phyloP scores from a whole-genome alignment of 2,113 vertebrate species.

The Sylvietta virens region DNA sequence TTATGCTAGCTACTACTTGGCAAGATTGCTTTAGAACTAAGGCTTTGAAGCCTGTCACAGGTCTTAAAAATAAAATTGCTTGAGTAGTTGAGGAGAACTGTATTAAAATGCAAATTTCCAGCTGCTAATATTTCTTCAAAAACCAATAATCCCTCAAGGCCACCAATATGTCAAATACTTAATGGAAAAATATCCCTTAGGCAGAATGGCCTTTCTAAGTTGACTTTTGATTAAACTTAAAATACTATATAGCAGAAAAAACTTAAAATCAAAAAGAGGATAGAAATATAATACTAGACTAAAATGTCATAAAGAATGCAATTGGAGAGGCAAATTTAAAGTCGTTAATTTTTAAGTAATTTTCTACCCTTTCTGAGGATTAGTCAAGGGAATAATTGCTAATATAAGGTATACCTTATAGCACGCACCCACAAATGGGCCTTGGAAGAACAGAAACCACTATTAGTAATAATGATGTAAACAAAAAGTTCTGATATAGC shows the following conservation, averaged over 20 bases:
- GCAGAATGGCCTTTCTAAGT: constrained; percentile 91
- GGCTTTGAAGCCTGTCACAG: constrained; percentile 88
- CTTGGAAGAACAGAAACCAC: background rate
- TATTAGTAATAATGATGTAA: background rate
- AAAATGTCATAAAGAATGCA: constrained; percentile 71
- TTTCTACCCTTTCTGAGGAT: constrained; percentile 57
- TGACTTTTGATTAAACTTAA: constrained; percentile 96
- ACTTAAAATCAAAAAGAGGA: constrained; percentile 72
- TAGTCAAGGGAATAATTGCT: constrained; percentile 53
- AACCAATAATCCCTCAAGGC: constrained; percentile 99
- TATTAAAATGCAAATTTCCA: constrained; percentile 99
- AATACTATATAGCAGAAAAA: constrained; percentile 85
- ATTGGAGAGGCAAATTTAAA: constrained; percentile 33
- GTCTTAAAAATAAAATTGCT: constrained; percentile 94
- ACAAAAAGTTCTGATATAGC: background rate
- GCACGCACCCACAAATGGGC: background rate
- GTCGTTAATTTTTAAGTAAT: constrained; percentile 63
- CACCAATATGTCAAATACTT: constrained; percentile 99
- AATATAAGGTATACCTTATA: constrained; percentile 9
- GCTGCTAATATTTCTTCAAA: constrained; percentile 99
- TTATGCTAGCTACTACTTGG: constrained; percentile 78
- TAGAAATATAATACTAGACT: constrained; percentile 71
- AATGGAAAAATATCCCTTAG: constrained; percentile 99
- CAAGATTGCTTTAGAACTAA: constrained; percentile 85
- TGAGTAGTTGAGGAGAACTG: constrained; percentile 94